Evolutionary conservation across 2,888 invertebrate genomes (phyloP).

Genomic region (Cantharis flavilabris): DNA sequence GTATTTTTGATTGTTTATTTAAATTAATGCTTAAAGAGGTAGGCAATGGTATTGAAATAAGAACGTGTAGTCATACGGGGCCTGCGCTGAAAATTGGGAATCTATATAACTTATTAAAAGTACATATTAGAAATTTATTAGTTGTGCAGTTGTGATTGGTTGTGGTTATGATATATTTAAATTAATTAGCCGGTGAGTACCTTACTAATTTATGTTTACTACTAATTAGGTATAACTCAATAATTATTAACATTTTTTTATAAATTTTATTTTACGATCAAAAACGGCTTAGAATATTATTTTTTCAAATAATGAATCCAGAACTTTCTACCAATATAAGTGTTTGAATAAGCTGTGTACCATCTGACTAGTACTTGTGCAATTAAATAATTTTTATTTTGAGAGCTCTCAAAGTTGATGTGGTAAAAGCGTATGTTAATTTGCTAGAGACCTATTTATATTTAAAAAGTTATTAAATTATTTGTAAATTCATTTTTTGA

Average conservation of each 20-base stretch:
- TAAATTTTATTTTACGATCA: too few relatives aligned
- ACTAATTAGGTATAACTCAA: not conserved
- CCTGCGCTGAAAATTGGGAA: not conserved
- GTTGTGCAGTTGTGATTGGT: not conserved
- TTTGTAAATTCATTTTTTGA: too few relatives aligned
- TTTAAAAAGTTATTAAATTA: too few relatives aligned
- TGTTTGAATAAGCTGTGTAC: not conserved
- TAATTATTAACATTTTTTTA: not conserved
- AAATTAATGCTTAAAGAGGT: not conserved
- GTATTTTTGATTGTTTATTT: not conserved
- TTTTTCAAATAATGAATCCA: not conserved
- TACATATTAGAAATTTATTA: not conserved
- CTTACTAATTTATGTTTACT: too few relatives aligned
- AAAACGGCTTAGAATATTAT: too few relatives aligned
- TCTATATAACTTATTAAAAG: not conserved
- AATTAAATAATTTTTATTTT: not conserved
- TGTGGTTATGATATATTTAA: not conserved
- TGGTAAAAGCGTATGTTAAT: not conserved
- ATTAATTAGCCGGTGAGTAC: not conserved
- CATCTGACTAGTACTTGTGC: not conserved
- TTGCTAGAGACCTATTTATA: not conserved
- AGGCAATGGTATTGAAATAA: not conserved
- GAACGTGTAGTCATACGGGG: not conserved
- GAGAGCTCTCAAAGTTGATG: not conserved
- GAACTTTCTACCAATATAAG: not conserved